Evolutionary conservation across 2,797 vertebrate species (phyloP).

Genomic region (Acanthiza pusilla): DNA sequence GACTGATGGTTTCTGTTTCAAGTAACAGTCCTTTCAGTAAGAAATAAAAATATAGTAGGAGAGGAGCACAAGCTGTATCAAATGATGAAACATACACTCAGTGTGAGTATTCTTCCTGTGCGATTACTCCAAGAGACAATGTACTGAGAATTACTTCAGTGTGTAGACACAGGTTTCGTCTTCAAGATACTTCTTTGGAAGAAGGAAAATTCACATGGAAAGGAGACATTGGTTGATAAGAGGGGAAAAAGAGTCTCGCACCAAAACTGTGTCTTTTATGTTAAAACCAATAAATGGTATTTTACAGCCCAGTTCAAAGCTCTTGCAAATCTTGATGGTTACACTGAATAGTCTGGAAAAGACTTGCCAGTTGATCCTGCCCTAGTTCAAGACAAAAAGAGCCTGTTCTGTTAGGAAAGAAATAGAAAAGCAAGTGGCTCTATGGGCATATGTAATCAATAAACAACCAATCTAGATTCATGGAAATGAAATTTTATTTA

Average conservation of each 20-base stretch:
- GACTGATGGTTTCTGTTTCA: neutral
- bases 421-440: neutral
- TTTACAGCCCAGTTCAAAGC: neutral
- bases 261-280: neutral
- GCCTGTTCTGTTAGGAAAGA: neutral
- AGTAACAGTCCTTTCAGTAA: neutral
- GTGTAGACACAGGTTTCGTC: neutral
- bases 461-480: conserved; percentile 63
- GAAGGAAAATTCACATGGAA: neutral
- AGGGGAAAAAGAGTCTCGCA: neutral
- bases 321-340: neutral
- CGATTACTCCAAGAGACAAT: neutral
- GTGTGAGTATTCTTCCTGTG: neutral
- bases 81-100: neutral
- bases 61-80: neutral
- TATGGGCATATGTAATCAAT: conserved; percentile 49
- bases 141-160: neutral
- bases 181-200: neutral
- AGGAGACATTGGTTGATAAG: neutral
- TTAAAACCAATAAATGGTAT: neutral
- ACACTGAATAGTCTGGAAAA: neutral
- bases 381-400: neutral
- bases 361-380: neutral
- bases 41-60: neutral
- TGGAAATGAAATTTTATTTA: conserved; percentile 54